Evolutionary conservation across 2,888 invertebrate species (phyloP).

Genomic region (Cephus sareptanus): DNA sequence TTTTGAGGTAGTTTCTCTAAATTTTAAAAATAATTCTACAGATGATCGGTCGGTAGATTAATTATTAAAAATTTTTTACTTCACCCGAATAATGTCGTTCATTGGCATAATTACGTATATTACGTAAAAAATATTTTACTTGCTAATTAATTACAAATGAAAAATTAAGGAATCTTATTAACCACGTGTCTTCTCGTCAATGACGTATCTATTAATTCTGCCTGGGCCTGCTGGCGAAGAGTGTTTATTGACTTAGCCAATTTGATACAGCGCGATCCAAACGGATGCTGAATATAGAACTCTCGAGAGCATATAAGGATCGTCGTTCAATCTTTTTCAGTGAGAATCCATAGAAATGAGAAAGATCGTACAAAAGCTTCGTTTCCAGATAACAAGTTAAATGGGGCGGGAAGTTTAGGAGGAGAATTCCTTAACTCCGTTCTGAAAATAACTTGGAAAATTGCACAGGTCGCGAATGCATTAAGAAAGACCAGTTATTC

Average conservation of each 20-base stretch:
- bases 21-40: background rate
- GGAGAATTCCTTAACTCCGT: background rate
- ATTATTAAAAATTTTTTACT: background rate
- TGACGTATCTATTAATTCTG: background rate
- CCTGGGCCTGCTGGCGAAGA: background rate
- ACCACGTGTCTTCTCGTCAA: background rate
- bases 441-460: background rate
- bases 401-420: background rate
- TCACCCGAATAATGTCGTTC: background rate
- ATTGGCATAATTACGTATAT: background rate
- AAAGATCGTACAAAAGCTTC: background rate
- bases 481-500: background rate
- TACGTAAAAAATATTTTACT: background rate
- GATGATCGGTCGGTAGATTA: background rate
- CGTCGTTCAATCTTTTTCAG: background rate
- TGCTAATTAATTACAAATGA: background rate
- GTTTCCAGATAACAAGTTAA: background rate
- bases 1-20: background rate
- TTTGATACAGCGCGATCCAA: conserved; percentile 22
- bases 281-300: conserved; percentile 21
- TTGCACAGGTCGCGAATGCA: background rate
- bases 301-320: background rate
- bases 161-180: background rate
- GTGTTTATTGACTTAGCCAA: conserved; percentile 21
- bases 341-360: background rate